Percentiles rank a stretch among this genome's conserved stretches.
These are phyloP conservation scores for Vanacampus margaritifer DNA, from an alignment of 2,113 vertebrate genomes.

Conservation along the genomic window DNA sequence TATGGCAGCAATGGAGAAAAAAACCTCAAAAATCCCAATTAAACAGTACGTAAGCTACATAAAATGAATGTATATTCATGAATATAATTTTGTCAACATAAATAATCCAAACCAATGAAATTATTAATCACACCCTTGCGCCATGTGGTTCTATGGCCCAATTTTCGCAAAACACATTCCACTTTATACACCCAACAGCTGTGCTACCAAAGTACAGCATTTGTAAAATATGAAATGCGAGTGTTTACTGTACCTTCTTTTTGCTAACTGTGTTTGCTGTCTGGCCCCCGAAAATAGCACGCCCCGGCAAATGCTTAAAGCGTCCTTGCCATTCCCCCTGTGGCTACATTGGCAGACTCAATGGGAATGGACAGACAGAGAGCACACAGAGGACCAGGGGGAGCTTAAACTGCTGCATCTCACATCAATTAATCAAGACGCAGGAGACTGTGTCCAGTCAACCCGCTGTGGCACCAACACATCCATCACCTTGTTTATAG, in stretches of 20 bases:
- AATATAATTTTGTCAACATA: neutral
- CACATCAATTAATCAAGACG: constrained; percentile 61
- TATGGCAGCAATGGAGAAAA: no score
- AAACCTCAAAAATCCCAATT: no score
- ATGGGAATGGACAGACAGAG: constrained; percentile 14
- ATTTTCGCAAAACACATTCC: neutral
- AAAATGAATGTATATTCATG: neutral
- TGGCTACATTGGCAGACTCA: constrained; percentile 14
- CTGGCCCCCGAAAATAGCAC: constrained; percentile 27
- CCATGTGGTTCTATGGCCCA: neutral
- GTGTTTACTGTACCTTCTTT: constrained; percentile 15
- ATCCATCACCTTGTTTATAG: constrained; percentile 56
- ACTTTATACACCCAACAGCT: neutral
- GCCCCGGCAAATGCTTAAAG: constrained; percentile 11
- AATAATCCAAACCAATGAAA: neutral
- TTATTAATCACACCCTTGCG: neutral
- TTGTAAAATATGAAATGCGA: constrained; percentile 7
- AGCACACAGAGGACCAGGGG: constrained; percentile 31
- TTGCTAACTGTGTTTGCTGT: constrained; percentile 17
- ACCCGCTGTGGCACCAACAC: constrained; percentile 33
- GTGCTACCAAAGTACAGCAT: neutral
- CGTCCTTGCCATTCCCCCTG: constrained; percentile 3
- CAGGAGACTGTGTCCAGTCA: constrained; percentile 52
- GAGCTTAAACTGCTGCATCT: constrained; percentile 31
- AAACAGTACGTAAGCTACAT: no score